Base-by-base conservation (phyloP, 2,888 invertebrate genomes). In the Dicyrtoma fusca region DNA sequence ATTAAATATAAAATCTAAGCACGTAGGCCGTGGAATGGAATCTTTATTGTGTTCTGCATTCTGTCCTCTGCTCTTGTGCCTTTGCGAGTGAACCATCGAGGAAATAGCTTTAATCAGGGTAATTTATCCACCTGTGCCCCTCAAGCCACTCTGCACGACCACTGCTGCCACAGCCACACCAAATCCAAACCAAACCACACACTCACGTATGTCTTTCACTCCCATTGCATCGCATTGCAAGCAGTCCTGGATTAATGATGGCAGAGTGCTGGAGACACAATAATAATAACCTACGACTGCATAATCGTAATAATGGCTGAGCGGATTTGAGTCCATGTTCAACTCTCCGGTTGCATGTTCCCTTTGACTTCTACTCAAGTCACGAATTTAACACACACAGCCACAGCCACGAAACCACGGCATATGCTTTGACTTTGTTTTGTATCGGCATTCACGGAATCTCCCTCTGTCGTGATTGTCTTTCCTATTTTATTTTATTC, bases 61-160 rank as follows among this genome's bases (percentile, higher is more conserved):
- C 17, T 62, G 44, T 44, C 44, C 42, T 44, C 21, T 34, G 59
- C 34, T 59, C n/a, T n/a, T n/a, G n/a, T n/a, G n/a, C n/a, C n/a
- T n/a, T n/a, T n/a, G 34, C 13, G 64, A 44, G 45, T 64, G 51
- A 11, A 51, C 51, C 25, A 65, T 65, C 51, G 26, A 23, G 65
- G 65, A 65, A 65, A 65, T 65, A 26, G 49, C 51, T 65, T 51
- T 65, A 65, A 64, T 65, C 63, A 63, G 13, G 45, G 63, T 23
- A 44, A 63, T 63, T 63, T 47, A 47, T 63, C 65, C 51, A 65
- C 65, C 65, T 65, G 65, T 65, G 51, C 25, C 47, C 14, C 21
- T 64, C 45, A 34, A 62, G 42, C 14, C 44, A 44, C 34, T 6
- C 59, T 10, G 53, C 53, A 53, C 11, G 3, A 49, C 14, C 14